Conservation (phyloP, 2,797 vertebrate species). For the Gephyroberyx darwinii region DNA sequence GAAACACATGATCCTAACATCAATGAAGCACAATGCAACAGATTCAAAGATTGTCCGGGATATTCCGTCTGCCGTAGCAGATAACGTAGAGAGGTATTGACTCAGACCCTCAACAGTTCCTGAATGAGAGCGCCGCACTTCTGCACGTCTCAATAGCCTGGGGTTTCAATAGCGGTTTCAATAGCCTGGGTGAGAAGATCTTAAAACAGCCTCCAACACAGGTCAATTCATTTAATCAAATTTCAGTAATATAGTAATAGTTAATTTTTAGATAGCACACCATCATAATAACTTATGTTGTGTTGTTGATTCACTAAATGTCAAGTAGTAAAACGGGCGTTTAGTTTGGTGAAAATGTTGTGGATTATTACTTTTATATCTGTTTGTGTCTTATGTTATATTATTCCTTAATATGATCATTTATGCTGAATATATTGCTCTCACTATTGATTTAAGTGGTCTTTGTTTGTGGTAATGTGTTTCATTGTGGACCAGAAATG, state of each 20-base stretch:
- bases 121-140: conserved; percentile 22
- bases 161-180: conserved; percentile 10
- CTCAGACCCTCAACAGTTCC: conserved; percentile 6
- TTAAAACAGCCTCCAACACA: not conserved
- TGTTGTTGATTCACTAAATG: not conserved
- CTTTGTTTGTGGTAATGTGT: not conserved
- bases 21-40: conserved; percentile 6
- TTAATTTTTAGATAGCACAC: too few species aligned
- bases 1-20: conserved; percentile 10
- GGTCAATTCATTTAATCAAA: not conserved
- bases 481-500: not conserved
- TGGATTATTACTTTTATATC: too few species aligned
- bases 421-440: too few species aligned
- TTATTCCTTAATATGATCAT: too few species aligned
- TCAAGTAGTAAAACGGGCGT: too few species aligned
- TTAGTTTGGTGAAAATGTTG: too few species aligned
- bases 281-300: too few species aligned
- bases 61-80: conserved; percentile 20
- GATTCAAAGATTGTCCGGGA: conserved; percentile 14
- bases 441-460: too few species aligned
- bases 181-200: conserved; percentile 13
- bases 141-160: conserved; percentile 15
- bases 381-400: too few species aligned
- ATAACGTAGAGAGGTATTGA: conserved; percentile 20
- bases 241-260: not conserved